A percentile compares a stretch with the other conserved stretches of the same genome.
phyloP scores from a whole-genome alignment of 2,797 vertebrate species.

The Lagodon rhomboides region DNA sequence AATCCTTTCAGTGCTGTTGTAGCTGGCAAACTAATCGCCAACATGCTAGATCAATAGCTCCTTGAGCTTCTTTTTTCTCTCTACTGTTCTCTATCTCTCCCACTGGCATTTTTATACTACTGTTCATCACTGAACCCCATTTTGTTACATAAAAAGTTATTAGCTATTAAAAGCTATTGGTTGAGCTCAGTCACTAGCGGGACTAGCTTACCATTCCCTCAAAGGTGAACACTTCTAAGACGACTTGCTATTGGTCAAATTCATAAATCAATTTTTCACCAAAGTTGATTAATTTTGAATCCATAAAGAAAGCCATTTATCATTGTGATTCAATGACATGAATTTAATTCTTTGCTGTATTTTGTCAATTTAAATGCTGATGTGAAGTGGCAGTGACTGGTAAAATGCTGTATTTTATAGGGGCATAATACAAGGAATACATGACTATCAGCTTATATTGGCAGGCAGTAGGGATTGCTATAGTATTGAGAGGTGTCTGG shows the following conservation, averaged over 20 bases:
- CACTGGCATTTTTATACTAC: neutral
- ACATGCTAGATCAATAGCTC: neutral
- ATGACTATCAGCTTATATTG: conserved; percentile 1
- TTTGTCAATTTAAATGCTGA: neutral
- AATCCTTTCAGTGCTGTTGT: conserved; percentile 3
- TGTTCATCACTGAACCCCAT: neutral
- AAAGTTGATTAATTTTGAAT: neutral
- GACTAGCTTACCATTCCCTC: neutral
- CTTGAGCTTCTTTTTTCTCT: neutral
- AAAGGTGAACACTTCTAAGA: neutral
- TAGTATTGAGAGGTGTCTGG: conserved; percentile 22
- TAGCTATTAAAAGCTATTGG: neutral
- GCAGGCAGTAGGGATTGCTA: conserved; percentile 3
- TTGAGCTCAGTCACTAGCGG: neutral
- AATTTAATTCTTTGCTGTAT: neutral
- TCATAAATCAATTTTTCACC: neutral
- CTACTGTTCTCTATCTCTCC: neutral
- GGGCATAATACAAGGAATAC: neutral
- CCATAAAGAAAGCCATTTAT: neutral
- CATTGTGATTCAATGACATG: neutral
- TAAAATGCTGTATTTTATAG: neutral
- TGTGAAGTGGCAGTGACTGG: neutral
- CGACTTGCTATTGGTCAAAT: neutral
- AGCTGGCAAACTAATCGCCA: neutral
- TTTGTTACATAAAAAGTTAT: neutral